Base-by-base conservation (phyloP, 2,888 invertebrate genomes). In the Lasioglossum vierecki region DNA sequence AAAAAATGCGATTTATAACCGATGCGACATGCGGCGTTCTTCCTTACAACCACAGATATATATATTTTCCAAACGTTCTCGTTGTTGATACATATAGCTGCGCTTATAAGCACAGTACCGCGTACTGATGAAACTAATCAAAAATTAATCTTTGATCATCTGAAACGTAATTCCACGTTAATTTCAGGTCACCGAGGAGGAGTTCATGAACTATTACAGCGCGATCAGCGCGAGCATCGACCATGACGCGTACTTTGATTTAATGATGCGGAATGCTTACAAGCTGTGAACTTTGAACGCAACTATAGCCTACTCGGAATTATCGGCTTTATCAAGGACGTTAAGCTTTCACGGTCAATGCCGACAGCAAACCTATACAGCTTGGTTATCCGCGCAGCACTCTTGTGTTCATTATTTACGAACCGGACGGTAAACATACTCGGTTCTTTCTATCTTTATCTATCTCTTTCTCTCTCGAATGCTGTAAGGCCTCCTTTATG, bases 151-250 rank as follows among this genome's bases (percentile, higher is more conserved):
- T 35, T 44, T 60, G 26, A 41, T 75, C 18, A 18, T 3, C 30
- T 5, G 68, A 18, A 49, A 77, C 35, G 15, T 73, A 71, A 53
- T 46, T 70, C 13, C 30, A 18, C 39, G 26, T 68, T 75, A 84
- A 82, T 96, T 96, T 13, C 95, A 99, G 99, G 98, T 99, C 22
- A 98, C 98, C 0, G 96, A 97, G 90, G 99, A 99, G 91, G 99
- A 99, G 95, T 99, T 99, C 92, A 95, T 97, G 93, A 98, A 99
- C 95, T 99, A 99, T 95, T 99, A 99, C 95, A 96, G 97, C 82
- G 98, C 98, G 26, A 97, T 99, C 89, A 99, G 99, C 94, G 98
- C 99, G 66, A 99, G 99, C 0, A 98, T 99, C 90, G 99, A 99
- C 94, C 97, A 97, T 88, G 99, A 99, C 94, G 97, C 97, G 79